Evolutionary conservation across 2,113 vertebrate species (phyloP).

Genomic region (Phoxinus phoxinus): DNA sequence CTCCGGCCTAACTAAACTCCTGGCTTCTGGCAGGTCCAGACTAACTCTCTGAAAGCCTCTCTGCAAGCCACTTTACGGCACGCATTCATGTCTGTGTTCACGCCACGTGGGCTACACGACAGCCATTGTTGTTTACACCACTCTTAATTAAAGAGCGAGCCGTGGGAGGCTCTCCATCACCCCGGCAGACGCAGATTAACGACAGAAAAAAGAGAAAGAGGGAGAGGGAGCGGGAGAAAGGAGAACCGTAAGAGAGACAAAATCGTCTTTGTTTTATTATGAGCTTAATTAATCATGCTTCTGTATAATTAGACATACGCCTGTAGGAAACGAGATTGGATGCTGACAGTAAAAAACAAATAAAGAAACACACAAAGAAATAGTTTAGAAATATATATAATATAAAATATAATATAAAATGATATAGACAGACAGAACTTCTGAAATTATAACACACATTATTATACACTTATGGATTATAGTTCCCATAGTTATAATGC

Average conservation of each 20-base stretch:
- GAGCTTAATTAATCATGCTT: conserved; percentile 68
- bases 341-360: conserved; percentile 43
- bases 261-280: conserved; percentile 56
- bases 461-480: not conserved
- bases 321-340: conserved; percentile 56
- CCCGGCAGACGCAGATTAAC: conserved; percentile 38
- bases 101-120: conserved; percentile 19
- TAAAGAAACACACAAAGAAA: not conserved
- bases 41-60: conserved; percentile 4
- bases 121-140: conserved; percentile 48
- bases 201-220: not conserved
- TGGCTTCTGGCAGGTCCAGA: not conserved
- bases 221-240: not conserved
- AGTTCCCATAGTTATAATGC: not conserved
- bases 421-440: too few relatives aligned
- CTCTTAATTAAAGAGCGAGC: conserved; percentile 54
- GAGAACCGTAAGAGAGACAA: conserved; percentile 25
- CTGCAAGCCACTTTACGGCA: not conserved
- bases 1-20: not conserved
- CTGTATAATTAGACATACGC: conserved; percentile 65
- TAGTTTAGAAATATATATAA: too few relatives aligned
- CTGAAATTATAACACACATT: too few relatives aligned
- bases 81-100: conserved; percentile 6
- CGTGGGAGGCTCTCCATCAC: conserved; percentile 43
- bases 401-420: too few relatives aligned